These are phyloP conservation scores for Tympanoctomys barrerae DNA, from an alignment of 2,797 vertebrate species.

Conservation along the genomic window DNA sequence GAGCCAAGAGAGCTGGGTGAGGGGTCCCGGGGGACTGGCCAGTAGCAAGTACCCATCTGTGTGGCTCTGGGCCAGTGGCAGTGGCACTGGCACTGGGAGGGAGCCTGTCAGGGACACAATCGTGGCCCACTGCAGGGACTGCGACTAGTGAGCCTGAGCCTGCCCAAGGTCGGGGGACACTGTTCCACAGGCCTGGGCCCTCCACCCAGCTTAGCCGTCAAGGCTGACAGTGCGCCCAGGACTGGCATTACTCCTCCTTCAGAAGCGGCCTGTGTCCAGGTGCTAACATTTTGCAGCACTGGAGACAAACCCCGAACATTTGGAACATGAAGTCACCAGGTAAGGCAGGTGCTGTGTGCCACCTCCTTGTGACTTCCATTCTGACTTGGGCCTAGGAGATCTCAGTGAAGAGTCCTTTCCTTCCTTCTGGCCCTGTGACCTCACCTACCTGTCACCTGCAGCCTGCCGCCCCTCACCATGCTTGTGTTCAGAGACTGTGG, in stretches of 20 bases:
- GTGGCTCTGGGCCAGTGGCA: neutral
- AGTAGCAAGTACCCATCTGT: neutral
- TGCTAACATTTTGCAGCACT: neutral
- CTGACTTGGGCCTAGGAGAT: neutral
- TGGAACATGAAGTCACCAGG: neutral
- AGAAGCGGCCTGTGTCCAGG: neutral
- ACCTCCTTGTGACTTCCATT: rapidly evolving
- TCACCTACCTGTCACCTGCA: neutral
- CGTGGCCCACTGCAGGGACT: neutral
- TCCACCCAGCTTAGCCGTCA: neutral
- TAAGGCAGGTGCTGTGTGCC: rapidly evolving
- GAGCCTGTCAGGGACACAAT: neutral
- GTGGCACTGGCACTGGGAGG: rapidly evolving
- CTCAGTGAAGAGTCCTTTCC: neutral
- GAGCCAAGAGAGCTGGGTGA: neutral
- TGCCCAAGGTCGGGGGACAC: neutral
- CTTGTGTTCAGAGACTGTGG: neutral
- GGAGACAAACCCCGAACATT: neutral
- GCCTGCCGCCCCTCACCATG: neutral
- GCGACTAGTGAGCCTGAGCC: neutral
- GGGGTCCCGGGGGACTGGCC: neutral
- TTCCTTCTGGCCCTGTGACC: neutral
- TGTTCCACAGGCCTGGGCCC: neutral
- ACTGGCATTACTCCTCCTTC: neutral
- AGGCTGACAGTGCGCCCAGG: neutral